These are phyloP conservation scores for Myotis pilosus DNA, from an alignment of 2,797 vertebrate genomes.

Conservation along the genomic window DNA sequence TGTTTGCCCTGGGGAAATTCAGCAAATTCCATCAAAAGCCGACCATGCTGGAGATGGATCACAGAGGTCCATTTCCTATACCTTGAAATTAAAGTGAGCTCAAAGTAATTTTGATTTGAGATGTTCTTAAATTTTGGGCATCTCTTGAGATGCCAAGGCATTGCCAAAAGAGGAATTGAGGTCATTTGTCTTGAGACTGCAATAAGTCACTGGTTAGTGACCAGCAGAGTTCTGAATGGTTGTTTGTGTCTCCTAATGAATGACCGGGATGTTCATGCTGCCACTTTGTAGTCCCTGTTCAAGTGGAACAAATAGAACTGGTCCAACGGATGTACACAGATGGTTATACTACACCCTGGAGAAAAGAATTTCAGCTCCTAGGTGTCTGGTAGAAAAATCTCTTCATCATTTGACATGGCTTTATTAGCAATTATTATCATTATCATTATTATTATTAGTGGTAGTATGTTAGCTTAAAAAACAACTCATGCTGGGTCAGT, in stretches of 20 bases:
- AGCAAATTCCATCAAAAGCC: no score
- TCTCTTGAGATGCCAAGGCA: not conserved
- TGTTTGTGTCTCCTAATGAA: not conserved
- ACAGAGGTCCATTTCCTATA: no score
- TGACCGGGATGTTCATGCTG: not conserved
- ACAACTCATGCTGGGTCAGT: not conserved
- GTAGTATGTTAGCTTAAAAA: not conserved
- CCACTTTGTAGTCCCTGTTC: not conserved
- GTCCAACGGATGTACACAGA: not conserved
- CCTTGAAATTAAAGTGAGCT: constrained; percentile 49
- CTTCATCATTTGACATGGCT: not conserved
- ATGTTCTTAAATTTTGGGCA: constrained; percentile 15
- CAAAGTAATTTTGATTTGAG: constrained; percentile 50
- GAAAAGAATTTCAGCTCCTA: constrained; percentile 8
- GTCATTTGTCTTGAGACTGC: not conserved
- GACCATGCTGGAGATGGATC: no score
- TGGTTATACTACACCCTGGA: not conserved
- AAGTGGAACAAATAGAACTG: constrained; percentile 23
- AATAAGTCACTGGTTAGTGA: not conserved
- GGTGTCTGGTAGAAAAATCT: not conserved
- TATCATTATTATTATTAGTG: not conserved
- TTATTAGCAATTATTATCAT: constrained; percentile 15
- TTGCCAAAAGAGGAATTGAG: not conserved
- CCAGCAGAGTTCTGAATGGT: not conserved
- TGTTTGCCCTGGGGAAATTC: no score